A percentile compares a stretch with the other conserved stretches of the same genome.
Conservation (phyloP, 2,113 vertebrate genomes). For the Chrysemys picta region DNA sequence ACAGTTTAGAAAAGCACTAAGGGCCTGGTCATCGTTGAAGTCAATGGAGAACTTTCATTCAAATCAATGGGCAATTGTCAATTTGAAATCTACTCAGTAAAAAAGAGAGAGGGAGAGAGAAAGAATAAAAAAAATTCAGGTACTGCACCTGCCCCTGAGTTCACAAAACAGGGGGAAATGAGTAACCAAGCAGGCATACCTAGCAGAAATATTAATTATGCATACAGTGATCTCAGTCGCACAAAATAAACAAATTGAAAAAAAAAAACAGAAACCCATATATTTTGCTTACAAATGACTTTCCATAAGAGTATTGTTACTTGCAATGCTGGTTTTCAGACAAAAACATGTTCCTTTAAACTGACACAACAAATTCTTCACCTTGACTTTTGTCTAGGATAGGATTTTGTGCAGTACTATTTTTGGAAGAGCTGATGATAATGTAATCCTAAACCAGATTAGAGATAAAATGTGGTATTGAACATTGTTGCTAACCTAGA, state of each 20-base stretch:
- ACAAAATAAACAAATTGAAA: background rate
- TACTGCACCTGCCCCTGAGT: background rate
- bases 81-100: background rate
- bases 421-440: background rate
- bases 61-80: background rate
- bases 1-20: background rate
- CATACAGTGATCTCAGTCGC: rapidly evolving
- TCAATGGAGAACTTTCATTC: background rate
- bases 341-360: background rate
- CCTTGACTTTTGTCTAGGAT: background rate
- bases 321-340: background rate
- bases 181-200: background rate
- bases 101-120: background rate
- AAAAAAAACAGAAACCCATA: rapidly evolving
- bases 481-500: background rate
- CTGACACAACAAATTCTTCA: background rate
- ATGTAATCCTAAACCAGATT: background rate
- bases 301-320: background rate
- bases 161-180: background rate
- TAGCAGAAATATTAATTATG: background rate
- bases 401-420: background rate
- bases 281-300: background rate
- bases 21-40: background rate
- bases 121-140: background rate
- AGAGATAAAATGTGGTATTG: background rate